Evolutionary conservation across 2,113 vertebrate genomes (phyloP), one percentile per base, ranked within the genome.

Genomic region (Periophthalmus modestus): DNA sequence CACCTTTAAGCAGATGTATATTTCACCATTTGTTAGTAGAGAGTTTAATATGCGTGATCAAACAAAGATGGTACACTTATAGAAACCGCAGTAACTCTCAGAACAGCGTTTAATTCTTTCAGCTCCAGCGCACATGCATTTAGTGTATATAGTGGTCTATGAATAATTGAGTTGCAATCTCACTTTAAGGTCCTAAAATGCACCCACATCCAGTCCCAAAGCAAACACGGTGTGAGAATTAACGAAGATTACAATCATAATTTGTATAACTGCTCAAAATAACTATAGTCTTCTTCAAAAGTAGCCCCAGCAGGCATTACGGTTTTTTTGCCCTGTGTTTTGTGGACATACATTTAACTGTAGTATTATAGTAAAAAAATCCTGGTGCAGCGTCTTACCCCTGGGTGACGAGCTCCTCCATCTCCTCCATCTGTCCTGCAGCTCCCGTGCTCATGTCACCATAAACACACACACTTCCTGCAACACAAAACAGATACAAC

Each of bases 391-490:
- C 0, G 63, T 68, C 95, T 91, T 93, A 99, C 97, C 96, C 97
- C 94, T 97, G 95, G 96, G 93, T 95, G 91, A 94, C 94, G 91
- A 95, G 93, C 93, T 95, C 94, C 90, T 97, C 97, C 97, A 98
- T 98, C 95, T 94, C 96, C 96, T 93, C 95, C 95, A 95, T 81
- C 88, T 94, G 92, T 94, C 95, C 95, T 92, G 91, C 88, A 91
- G 75, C 89, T 89, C 92, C 89, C 89, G 89, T 85, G 89, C 87
- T 93, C 94, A 95, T 95, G 87, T 87, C 79, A 94, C 95, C 96
- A 94, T 89, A 90, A 92, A 94, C 79, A 88, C 85, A 77, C 87
- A 89, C 90, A 84, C 79, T 83, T 78, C 93, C 94, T 94, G 91
- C 54, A 67, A 87, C 78, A 68, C 10, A 74, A 5, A 48, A 24